phyloP scores from a whole-genome alignment of 2,888 invertebrate genomes.

The Marronus borbonicus region DNA sequence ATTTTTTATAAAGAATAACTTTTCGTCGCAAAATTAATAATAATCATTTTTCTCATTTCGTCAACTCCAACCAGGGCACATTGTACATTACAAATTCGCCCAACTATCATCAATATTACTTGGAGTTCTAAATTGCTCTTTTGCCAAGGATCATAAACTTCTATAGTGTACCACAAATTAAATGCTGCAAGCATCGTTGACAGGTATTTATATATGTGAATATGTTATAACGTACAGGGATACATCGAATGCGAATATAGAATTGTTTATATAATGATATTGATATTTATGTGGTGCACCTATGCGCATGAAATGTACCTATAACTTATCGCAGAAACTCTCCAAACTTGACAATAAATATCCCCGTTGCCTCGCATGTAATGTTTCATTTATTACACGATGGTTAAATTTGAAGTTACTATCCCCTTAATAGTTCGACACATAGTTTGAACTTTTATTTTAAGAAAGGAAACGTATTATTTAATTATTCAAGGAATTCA shows the following conservation, averaged over 20 bases:
- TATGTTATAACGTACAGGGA: neutral
- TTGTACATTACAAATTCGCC: too few species aligned
- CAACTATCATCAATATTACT: too few species aligned
- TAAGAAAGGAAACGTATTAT: too few species aligned
- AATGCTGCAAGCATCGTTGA: neutral
- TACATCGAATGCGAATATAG: neutral
- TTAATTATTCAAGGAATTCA: too few species aligned
- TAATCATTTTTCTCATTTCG: too few species aligned
- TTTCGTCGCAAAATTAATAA: too few species aligned
- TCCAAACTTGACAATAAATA: neutral
- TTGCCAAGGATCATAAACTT: too few species aligned
- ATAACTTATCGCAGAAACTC: neutral
- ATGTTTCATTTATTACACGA: neutral
- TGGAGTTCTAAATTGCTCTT: too few species aligned
- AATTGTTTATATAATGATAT: neutral
- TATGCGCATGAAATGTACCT: neutral
- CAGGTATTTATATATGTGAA: neutral
- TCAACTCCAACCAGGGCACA: too few species aligned
- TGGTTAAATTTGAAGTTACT: conserved; percentile 2
- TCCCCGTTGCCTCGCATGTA: neutral
- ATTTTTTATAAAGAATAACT: too few species aligned
- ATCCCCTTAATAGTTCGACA: too few species aligned
- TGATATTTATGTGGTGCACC: neutral
- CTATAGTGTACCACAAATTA: neutral
- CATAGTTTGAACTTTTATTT: too few species aligned